Evolutionary conservation across 2,888 invertebrate genomes (phyloP).

Genomic region (Agrotis puta): DNA sequence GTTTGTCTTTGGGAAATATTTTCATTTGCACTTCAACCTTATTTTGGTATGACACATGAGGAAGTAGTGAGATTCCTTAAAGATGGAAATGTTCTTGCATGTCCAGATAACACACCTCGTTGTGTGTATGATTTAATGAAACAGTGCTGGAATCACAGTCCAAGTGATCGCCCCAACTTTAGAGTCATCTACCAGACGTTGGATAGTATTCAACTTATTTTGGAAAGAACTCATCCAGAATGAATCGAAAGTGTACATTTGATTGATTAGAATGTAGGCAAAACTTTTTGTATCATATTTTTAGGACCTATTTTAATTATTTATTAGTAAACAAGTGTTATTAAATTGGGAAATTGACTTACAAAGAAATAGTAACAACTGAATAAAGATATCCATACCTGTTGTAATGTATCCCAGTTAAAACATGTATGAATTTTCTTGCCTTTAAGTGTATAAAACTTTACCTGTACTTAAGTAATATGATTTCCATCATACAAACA

Average conservation of each 20-base stretch:
- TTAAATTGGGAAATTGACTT: conserved; percentile 30
- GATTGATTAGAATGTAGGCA: conserved; percentile 61
- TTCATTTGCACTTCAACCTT: conserved; percentile 98
- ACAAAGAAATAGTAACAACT: conserved; percentile 2
- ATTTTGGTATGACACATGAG: conserved; percentile 99
- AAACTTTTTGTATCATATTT: conserved; percentile 65
- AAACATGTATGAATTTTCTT: conserved; percentile 25
- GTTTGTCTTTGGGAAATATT: conserved; percentile 99
- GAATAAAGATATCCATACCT: not conserved
- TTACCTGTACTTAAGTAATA: conserved; percentile 35
- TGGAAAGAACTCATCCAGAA: conserved; percentile 87
- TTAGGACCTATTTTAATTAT: conserved; percentile 48
- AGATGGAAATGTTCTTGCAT: conserved; percentile 97
- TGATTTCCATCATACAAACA: conserved; percentile 37
- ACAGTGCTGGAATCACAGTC: conserved; percentile 97
- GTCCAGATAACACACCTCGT: conserved; percentile 97
- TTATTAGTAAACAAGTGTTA: conserved; percentile 43
- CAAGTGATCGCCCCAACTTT: conserved; percentile 96
- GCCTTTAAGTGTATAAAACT: conserved; percentile 24
- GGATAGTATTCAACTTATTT: conserved; percentile 92
- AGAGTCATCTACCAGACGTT: conserved; percentile 95
- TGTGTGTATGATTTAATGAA: conserved; percentile 98
- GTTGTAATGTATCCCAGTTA: conserved; percentile 18
- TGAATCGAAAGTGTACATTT: conserved; percentile 69
- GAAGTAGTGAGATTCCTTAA: conserved; percentile 98